Evolutionary conservation across 2,113 vertebrate genomes (phyloP), one percentile per base, ranked within the genome.

Genomic region (Misgurnus mizolepis): DNA sequence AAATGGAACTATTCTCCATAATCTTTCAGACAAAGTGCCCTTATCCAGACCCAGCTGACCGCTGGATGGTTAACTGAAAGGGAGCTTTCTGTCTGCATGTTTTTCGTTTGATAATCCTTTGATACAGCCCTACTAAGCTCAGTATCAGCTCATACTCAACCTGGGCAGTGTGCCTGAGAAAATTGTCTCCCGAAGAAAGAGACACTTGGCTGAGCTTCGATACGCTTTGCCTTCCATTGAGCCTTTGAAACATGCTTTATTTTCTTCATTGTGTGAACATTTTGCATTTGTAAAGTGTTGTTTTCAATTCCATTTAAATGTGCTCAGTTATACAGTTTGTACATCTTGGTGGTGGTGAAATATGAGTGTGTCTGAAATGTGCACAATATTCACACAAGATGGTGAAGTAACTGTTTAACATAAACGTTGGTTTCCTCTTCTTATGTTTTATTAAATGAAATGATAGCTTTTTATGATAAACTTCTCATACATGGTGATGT

Each of bases 101-200:
- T 88, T 86, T 89, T 88, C 80, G 82, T 88, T 86, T 84, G 84
- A 87, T 90, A 89, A 92, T 87, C 84, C 87, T 71, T 72, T 89
- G 83, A 87, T 79, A 81, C 79, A 81, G 76, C 3, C 78, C 76
- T 80, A 81, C 83, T 90, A 80, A 87, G 80, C 89, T 83, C 84
- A 72, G 65, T 89, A 88, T 89, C 85, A 79, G 72, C 82, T 90
- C 75, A 76, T 81, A 45, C 70, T 71, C 17, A 82, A 82, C 82
- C 15, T 45, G 78, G 83, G 79, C 61, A 6, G 2, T 5, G 71
- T 83, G 87, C 88, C 87, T 84, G 83, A 43, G 78, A 67, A 67
- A 65, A 76, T 77, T 84, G 77, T 68, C 49, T 77, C 72, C 14
- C 58, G 71, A 77, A 79, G 68, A 81, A 84, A 75, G 79, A 80